Evolutionary conservation across 2,888 invertebrate species (phyloP).

Genomic region (Sarcophaga caerulescens): DNA sequence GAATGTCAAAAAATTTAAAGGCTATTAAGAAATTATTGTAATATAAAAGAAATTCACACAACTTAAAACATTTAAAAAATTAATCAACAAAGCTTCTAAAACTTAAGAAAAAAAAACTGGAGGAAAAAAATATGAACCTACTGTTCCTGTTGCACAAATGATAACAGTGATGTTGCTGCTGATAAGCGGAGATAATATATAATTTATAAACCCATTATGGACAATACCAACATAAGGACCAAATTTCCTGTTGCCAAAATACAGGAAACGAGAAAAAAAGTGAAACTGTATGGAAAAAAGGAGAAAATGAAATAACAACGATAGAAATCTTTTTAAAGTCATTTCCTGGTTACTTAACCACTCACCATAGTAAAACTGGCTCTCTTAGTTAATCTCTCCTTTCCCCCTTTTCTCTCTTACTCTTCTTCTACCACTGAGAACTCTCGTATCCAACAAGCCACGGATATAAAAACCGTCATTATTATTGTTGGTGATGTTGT

Average conservation of each 20-base stretch:
- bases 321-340: constrained; percentile 58
- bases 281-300: constrained; percentile 5
- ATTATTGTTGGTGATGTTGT: constrained; percentile 20
- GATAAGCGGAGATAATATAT: constrained; percentile 48
- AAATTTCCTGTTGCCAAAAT: constrained; percentile 63
- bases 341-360: constrained; percentile 65
- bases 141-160: background rate
- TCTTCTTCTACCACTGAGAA: too few relatives aligned
- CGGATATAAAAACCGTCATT: background rate
- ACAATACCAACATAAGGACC: constrained; percentile 26
- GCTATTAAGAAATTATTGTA: too few relatives aligned
- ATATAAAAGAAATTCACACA: too few relatives aligned
- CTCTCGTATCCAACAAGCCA: background rate
- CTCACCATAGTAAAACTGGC: constrained; percentile 15
- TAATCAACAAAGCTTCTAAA: too few relatives aligned
- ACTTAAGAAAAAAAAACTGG: background rate
- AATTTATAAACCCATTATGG: constrained; percentile 53
- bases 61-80: too few relatives aligned
- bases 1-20: too few relatives aligned
- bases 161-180: constrained; percentile 16
- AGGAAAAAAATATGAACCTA: background rate
- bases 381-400: background rate
- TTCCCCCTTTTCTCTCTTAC: background rate
- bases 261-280: constrained; percentile 13
- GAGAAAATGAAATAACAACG: constrained; percentile 32